A percentile compares a stretch with the other conserved stretches of the same genome.
Conservation (phyloP, 2,797 vertebrate genomes). For the Gymnothorax reevesii region DNA sequence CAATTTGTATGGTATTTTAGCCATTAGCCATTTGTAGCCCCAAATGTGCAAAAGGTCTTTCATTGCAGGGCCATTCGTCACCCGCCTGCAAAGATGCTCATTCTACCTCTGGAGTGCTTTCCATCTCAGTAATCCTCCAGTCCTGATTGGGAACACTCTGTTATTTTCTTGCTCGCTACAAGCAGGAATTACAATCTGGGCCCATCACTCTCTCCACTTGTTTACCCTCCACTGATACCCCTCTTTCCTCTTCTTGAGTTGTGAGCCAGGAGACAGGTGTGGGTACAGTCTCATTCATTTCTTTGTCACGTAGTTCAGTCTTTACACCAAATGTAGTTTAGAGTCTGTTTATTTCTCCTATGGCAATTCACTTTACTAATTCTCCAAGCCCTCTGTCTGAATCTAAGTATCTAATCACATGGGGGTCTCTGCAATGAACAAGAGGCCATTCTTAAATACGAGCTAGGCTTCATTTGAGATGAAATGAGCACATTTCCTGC, state of each 20-base stretch:
- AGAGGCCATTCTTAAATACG: too few species aligned
- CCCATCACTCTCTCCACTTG: not conserved
- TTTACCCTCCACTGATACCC: not conserved
- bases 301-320: not conserved
- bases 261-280: not conserved
- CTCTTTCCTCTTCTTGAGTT: not conserved
- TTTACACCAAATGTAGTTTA: not conserved
- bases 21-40: not conserved
- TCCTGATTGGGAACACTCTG: slow-evolving; percentile 1
- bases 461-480: too few species aligned
- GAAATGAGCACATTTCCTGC: too few species aligned
- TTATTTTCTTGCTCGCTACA: not conserved
- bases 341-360: not conserved
- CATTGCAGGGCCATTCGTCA: not conserved
- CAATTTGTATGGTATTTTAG: not conserved
- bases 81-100: slow-evolving; percentile 10
- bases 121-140: slow-evolving; percentile 19
- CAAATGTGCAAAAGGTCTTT: too few species aligned
- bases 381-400: not conserved
- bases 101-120: slow-evolving; percentile 9
- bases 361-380: not conserved
- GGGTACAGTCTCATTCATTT: not conserved
- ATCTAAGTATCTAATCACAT: not conserved
- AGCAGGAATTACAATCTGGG: not conserved
- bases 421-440: not conserved